Percentiles rank a stretch among this genome's conserved stretches.
phyloP scores from a whole-genome alignment of 2,888 invertebrate species.

The Cerastoderma edule region DNA sequence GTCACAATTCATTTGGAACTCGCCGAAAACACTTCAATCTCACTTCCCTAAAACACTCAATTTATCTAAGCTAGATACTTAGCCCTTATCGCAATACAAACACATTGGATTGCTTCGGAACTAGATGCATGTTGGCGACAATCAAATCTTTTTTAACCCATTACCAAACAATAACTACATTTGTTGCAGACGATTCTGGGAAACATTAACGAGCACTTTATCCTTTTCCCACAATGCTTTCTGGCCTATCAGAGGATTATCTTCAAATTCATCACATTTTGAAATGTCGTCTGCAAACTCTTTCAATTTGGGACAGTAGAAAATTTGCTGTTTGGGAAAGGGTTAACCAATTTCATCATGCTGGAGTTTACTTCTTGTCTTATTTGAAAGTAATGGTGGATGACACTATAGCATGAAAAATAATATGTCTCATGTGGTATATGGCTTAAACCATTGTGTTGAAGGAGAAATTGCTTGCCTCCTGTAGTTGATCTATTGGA shows the following conservation, averaged over 20 bases:
- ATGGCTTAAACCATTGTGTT: no score
- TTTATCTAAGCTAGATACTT: neutral
- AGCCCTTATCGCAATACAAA: neutral
- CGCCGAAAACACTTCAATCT: no score
- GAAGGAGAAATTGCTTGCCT: no score
- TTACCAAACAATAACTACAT: neutral
- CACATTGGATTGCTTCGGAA: neutral
- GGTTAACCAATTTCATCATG: neutral
- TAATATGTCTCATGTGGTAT: no score
- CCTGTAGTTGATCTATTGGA: no score
- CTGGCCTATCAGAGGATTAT: neutral
- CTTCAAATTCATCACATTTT: no score
- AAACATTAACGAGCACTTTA: neutral
- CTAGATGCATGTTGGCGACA: neutral
- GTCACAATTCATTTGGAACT: no score
- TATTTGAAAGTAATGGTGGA: neutral
- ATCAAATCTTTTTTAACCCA: neutral
- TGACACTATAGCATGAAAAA: neutral
- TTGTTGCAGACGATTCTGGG: neutral
- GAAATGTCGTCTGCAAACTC: no score
- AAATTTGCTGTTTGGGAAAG: neutral
- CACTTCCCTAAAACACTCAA: neutral
- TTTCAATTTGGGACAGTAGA: neutral
- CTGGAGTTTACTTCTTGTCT: neutral
- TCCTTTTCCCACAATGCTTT: neutral